Conservation (phyloP, 2,888 invertebrate genomes). For the Dasypolia templi region DNA sequence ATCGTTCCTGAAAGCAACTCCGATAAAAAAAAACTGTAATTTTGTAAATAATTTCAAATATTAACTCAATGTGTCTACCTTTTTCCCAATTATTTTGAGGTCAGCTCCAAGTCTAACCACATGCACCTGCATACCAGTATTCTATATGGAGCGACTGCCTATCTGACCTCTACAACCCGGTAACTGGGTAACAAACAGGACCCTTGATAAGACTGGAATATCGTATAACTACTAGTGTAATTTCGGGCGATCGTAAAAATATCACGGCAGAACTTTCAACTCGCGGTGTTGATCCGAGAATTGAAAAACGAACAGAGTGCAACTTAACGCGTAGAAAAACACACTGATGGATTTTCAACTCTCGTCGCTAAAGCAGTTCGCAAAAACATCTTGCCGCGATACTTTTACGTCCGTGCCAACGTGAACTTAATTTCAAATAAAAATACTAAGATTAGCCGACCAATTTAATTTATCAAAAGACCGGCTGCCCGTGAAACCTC, state of each 20-base stretch:
- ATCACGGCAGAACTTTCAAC: too few species aligned
- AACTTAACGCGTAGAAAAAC: too few species aligned
- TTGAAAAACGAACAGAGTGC: too few species aligned
- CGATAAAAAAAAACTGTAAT: not conserved
- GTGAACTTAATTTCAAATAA: not conserved
- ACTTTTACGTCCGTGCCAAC: too few species aligned
- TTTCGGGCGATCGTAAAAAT: too few species aligned
- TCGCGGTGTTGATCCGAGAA: too few species aligned
- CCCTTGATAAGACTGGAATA: not conserved
- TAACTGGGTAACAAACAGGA: not conserved
- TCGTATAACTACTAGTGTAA: not conserved
- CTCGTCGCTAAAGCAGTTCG: too few species aligned
- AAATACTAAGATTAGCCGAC: not conserved
- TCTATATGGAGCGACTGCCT: not conserved
- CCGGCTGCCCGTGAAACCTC: not conserved
- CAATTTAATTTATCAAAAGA: constrained; percentile 39
- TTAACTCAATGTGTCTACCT: not conserved
- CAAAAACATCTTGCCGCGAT: too few species aligned
- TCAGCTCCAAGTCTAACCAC: not conserved
- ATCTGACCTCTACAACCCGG: not conserved
- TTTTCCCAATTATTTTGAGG: not conserved
- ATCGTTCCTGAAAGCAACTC: not conserved
- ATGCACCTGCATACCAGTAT: not conserved
- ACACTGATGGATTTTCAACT: too few species aligned
- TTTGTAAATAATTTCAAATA: not conserved